Conservation (phyloP, 2,888 invertebrate species). For the Fissipunctia ypsillon region DNA sequence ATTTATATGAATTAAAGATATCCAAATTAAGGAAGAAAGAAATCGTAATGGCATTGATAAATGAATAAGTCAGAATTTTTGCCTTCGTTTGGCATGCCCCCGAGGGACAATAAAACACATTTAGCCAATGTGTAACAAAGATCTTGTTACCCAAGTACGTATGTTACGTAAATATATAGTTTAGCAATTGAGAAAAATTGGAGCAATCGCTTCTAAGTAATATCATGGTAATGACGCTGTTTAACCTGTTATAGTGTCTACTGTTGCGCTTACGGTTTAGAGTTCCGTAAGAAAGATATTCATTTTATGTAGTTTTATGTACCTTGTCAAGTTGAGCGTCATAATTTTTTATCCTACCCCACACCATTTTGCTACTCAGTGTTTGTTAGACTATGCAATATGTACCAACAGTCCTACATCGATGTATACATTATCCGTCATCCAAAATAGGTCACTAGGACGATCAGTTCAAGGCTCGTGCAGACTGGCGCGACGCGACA, state of each 20-base stretch:
- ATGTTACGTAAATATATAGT: slow-evolving; percentile 59
- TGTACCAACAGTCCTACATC: background rate
- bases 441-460: background rate
- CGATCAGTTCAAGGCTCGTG: no score
- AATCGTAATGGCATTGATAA: slow-evolving; percentile 17
- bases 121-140: slow-evolving; percentile 61
- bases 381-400: background rate
- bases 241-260: slow-evolving; percentile 60
- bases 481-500: no score
- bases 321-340: background rate
- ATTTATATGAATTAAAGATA: background rate
- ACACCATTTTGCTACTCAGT: background rate
- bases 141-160: slow-evolving; percentile 53
- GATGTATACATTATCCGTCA: background rate
- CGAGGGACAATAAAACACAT: slow-evolving; percentile 49
- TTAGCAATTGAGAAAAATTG: slow-evolving; percentile 64
- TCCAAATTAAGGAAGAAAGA: slow-evolving; percentile 15
- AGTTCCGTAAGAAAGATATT: slow-evolving; percentile 14
- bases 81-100: slow-evolving; percentile 42
- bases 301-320: background rate
- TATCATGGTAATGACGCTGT: slow-evolving; percentile 50
- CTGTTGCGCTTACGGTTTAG: slow-evolving; percentile 49
- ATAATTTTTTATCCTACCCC: no score
- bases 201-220: slow-evolving; percentile 59
- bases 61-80: slow-evolving; percentile 21